These are phyloP conservation scores for Nesometra sesokonis DNA, from an alignment of 35 echinoderm and acorn worm genomes.

Conservation along the genomic window DNA sequence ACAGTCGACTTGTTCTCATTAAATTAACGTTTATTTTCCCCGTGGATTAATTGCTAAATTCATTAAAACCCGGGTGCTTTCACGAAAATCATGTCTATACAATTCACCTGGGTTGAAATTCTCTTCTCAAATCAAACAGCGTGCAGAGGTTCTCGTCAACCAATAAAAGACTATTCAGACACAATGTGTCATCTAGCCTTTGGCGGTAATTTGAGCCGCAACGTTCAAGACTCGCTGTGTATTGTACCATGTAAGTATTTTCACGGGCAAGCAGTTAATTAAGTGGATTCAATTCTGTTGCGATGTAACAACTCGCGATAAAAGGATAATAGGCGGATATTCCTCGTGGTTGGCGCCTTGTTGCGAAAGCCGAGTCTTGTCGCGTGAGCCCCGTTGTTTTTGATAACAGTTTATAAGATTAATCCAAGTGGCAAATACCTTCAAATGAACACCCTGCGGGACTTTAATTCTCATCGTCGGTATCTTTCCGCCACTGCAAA, in stretches of 20 bases:
- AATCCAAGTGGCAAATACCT: neutral
- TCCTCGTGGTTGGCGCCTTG: neutral
- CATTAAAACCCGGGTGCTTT: neutral
- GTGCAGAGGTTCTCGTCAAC: neutral
- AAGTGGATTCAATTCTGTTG: neutral
- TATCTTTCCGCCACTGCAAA: neutral
- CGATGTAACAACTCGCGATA: neutral
- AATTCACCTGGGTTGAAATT: neutral
- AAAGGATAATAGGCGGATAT: neutral
- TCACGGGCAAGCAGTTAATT: neutral
- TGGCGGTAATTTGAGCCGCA: neutral
- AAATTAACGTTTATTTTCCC: neutral
- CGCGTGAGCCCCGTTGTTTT: neutral
- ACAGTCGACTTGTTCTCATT: neutral
- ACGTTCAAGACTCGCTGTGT: neutral
- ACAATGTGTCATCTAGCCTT: neutral
- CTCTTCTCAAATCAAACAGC: neutral
- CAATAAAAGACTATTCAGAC: neutral
- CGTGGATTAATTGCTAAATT: neutral
- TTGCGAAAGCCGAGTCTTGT: neutral
- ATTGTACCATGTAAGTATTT: neutral
- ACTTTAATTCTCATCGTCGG: neutral
- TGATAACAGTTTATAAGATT: neutral
- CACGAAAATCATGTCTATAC: neutral
- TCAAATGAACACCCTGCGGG: neutral